Base-by-base conservation (phyloP, 2,888 invertebrate species). In the Melolontha melolontha region DNA sequence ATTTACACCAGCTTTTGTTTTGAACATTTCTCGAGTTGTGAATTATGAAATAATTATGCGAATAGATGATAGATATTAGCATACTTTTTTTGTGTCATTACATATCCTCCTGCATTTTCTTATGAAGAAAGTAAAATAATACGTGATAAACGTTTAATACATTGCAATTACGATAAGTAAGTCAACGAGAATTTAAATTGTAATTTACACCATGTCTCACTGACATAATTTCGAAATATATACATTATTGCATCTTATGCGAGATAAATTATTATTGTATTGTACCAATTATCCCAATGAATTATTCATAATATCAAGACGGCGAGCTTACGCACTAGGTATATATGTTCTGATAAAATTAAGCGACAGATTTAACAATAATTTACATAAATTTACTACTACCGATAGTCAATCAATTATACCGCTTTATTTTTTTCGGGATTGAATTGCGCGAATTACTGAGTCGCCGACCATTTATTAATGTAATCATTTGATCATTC, bases 341-440 rank as follows among this genome's bases (percentile, higher is more conserved):
- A 34, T 12, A 8, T 34, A 34, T 6, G 6, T 10, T 5, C 14
- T 54, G 52, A 54, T 54, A 39, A 54, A 34, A 16, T 14, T 39
- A 54, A 54, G 39, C n/a, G 51, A 1, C 52, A 54, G 39, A 39
- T 54, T 54, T 54, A 16, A 34, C 39, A 54, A 16, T 40, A 54
- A 54, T 54, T 54, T 54, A 54, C 52, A 54, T 39, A 54, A 54
- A 39, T 54, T 54, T 54, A 54, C 40, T 54, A 27, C 39, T 54
- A 39, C 52, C 39, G 52, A 39, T 54, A 54, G 10, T 34, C 52
- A 8, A 16, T 39, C 52, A 39, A 34, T 39, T 54, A 34, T 17
- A 7, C 8, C 2, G 16, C 16, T 39, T 39, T 10, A 54, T 39
- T 54, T 52, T 54, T 54, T 54, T 12, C n/a, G n/a, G 12, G n/a